phyloP scores from a whole-genome alignment of 2,797 vertebrate species.

The Sciurus vulgaris region DNA sequence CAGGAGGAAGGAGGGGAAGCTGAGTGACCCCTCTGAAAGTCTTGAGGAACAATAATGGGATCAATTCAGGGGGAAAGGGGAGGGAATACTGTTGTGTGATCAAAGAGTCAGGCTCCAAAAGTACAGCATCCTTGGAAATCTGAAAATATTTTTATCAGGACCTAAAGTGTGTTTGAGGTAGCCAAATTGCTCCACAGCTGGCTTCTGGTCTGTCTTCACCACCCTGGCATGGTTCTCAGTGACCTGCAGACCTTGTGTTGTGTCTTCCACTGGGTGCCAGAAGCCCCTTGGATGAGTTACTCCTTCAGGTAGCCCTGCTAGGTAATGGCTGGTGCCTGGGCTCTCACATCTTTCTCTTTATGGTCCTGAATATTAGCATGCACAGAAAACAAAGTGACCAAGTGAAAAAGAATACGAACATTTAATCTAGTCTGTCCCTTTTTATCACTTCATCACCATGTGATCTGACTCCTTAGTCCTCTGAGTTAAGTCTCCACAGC shows the following conservation, averaged over 20 bases:
- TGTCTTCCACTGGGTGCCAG: not conserved
- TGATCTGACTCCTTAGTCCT: conserved; percentile 1
- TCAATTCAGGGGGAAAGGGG: not conserved
- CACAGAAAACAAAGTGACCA: not conserved
- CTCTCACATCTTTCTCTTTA: not conserved
- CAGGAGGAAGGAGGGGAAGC: not conserved
- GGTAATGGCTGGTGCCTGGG: not conserved
- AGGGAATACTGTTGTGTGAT: not conserved
- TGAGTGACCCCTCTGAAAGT: not conserved
- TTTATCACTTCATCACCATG: not conserved
- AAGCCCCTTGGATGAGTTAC: not conserved
- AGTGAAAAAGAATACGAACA: not conserved
- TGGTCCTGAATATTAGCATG: not conserved
- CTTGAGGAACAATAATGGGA: not conserved
- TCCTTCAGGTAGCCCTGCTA: not conserved
- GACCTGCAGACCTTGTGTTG: not conserved
- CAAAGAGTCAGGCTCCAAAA: not conserved
- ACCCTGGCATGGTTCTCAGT: not conserved
- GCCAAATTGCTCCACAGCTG: not conserved
- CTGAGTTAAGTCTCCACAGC: not conserved
- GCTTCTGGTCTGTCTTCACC: not conserved
- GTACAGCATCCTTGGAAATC: not conserved
- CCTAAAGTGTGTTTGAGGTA: not conserved
- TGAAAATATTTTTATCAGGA: not conserved
- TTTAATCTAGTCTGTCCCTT: not conserved